Evolutionary conservation across 1,140 invertebrate species (phyloP).

Genomic region (Bombus sibiricus): DNA sequence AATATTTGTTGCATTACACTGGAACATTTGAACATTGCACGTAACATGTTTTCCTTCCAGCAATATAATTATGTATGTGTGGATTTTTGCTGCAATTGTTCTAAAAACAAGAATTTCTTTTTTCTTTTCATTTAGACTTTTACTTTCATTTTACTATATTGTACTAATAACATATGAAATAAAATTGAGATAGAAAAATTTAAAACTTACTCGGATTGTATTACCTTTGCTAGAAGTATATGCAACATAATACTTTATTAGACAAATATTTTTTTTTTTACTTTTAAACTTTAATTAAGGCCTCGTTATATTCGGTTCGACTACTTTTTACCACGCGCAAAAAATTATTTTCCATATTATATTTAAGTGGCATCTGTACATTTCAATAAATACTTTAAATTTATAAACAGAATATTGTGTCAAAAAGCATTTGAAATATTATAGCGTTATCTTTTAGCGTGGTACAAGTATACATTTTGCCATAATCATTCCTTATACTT

Average conservation of each 20-base stretch:
- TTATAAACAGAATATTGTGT: conserved; percentile 41
- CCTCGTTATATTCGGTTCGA: conserved; percentile 55
- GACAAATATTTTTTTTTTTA: conserved; percentile 50
- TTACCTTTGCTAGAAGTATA: conserved; percentile 27
- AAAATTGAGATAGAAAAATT: conserved; percentile 43
- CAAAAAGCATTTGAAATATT: conserved; percentile 37
- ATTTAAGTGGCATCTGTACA: conserved; percentile 39
- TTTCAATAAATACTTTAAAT: conserved; percentile 39
- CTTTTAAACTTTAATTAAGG: conserved; percentile 59
- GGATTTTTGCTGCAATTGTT: conserved; percentile 7
- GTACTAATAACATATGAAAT: conserved; percentile 22
- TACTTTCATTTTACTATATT: conserved; percentile 12
- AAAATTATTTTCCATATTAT: conserved; percentile 46
- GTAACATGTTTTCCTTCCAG: background rate
- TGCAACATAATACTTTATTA: conserved; percentile 54
- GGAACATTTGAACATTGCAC: conserved; percentile 50
- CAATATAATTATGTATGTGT: conserved; percentile 15
- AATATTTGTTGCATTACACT: conserved; percentile 19
- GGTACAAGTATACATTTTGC: conserved; percentile 6
- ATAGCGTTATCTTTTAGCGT: background rate
- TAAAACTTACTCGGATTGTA: conserved; percentile 19
- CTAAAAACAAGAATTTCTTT: background rate
- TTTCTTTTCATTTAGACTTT: background rate
- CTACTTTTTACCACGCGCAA: conserved; percentile 54
- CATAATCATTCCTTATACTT: conserved; percentile 15